These are phyloP conservation scores for Tortricodes alternella DNA, from an alignment of 2,888 invertebrate genomes.

Conservation along the genomic window DNA sequence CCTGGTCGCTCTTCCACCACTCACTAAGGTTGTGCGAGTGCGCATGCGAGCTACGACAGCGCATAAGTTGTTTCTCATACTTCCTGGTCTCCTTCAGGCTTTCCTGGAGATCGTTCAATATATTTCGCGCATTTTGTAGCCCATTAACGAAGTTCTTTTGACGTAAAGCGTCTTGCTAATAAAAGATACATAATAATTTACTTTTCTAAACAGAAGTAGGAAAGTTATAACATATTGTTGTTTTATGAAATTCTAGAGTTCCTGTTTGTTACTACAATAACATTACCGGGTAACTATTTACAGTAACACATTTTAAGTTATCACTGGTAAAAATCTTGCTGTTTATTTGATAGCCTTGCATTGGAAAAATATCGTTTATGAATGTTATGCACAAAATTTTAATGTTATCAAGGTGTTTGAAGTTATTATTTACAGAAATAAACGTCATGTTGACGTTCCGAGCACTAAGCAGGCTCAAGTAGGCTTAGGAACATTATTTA, in stretches of 20 bases:
- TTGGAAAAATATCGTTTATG: background rate
- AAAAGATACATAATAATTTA: slow-evolving; percentile 4
- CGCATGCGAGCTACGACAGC: slow-evolving; percentile 54
- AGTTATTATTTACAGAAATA: no score
- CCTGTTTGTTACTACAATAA: no score
- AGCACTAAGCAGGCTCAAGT: no score
- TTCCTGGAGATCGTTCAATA: slow-evolving; percentile 55
- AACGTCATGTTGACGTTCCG: no score
- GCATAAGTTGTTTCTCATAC: slow-evolving; percentile 58
- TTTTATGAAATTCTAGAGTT: no score
- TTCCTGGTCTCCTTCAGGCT: slow-evolving; percentile 58
- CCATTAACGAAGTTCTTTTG: slow-evolving; percentile 57
- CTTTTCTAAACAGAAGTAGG: no score
- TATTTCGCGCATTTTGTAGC: slow-evolving; percentile 56
- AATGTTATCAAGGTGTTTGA: no score
- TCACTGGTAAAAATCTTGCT: slow-evolving; percentile 43
- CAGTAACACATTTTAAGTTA: slow-evolving; percentile 47
- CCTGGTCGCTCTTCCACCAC: slow-evolving; percentile 50
- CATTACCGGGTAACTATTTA: slow-evolving; percentile 51
- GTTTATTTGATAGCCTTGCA: slow-evolving; percentile 33
- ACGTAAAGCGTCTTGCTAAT: slow-evolving; percentile 21
- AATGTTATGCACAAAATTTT: background rate
- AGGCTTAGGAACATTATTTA: no score
- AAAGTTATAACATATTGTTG: no score
- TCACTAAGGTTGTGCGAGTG: slow-evolving; percentile 51